These are phyloP conservation scores for Stylophora pistillata DNA, from an alignment of 64 coral and sea anemone species.

Conservation along the genomic window DNA sequence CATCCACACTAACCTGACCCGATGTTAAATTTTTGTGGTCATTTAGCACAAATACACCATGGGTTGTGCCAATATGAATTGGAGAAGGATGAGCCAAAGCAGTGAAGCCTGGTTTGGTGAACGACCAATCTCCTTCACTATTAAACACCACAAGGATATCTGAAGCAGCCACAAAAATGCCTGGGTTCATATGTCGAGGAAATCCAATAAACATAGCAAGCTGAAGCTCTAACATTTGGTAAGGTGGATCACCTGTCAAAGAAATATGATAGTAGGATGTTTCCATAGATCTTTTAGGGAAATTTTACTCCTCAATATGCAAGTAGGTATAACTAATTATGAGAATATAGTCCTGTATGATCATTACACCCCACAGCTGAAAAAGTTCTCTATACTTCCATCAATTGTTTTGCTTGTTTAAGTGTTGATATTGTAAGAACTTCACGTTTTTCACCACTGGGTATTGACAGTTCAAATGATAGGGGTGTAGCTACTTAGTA, in stretches of 20 bases:
- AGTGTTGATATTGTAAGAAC: too few species aligned
- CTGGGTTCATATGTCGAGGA: conserved; percentile 79
- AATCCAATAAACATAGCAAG: conserved; percentile 87
- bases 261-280: background rate
- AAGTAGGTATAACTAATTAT: too few species aligned
- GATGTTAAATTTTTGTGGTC: conserved; percentile 25
- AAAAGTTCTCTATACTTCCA: too few species aligned
- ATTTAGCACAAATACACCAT: conserved; percentile 91
- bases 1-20: background rate
- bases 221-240: conserved; percentile 94
- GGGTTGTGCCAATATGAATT: conserved; percentile 90
- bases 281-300: too few species aligned
- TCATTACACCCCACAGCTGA: too few species aligned
- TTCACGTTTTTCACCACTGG: too few species aligned
- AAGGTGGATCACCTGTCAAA: conserved; percentile 79
- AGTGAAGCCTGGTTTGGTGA: conserved; percentile 91
- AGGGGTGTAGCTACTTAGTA: too few species aligned
- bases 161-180: conserved; percentile 85
- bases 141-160: conserved; percentile 86
- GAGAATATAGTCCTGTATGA: too few species aligned
- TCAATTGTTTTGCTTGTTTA: too few species aligned
- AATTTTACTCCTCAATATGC: too few species aligned
- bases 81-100: conserved; percentile 96
- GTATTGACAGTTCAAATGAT: too few species aligned
- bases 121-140: conserved; percentile 71